Evolutionary conservation across 2,888 invertebrate species (phyloP).

Genomic region (Tetragonisca angustula): DNA sequence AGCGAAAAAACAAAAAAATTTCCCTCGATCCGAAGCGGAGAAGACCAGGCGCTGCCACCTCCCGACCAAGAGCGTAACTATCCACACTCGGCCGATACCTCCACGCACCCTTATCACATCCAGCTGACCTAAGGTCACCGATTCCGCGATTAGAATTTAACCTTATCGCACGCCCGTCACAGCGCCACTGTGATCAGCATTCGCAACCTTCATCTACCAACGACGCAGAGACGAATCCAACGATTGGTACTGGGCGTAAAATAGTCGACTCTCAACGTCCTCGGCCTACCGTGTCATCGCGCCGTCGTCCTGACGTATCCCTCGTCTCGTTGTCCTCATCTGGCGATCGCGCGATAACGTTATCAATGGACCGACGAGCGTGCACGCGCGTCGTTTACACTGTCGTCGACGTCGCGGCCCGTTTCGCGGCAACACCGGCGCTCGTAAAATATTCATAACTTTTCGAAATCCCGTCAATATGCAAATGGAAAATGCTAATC

Average conservation of each 20-base stretch:
- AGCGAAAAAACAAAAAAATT: too few species aligned
- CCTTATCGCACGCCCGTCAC: conserved; percentile 72
- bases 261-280: background rate
- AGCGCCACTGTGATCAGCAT: background rate
- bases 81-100: conserved; percentile 43
- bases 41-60: conserved; percentile 70
- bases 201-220: conserved; percentile 21
- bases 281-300: background rate
- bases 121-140: conserved; percentile 25
- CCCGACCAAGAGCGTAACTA: conserved; percentile 31
- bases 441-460: conserved; percentile 84
- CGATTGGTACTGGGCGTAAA: conserved; percentile 52
- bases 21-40: background rate
- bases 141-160: conserved; percentile 57
- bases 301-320: conserved; percentile 21
- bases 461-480: conserved; percentile 84
- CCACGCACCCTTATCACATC: conserved; percentile 53
- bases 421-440: conserved; percentile 29
- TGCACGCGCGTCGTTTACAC: background rate
- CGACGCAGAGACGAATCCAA: conserved; percentile 18
- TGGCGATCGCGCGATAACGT: conserved; percentile 36
- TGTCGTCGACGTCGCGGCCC: conserved; percentile 8
- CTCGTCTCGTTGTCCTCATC: conserved; percentile 4
- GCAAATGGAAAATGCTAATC: conserved; percentile 83
- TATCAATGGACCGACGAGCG: conserved; percentile 44